Percentiles rank a stretch among this genome's conserved stretches.
Evolutionary conservation across 2,888 invertebrate genomes (phyloP).

Genomic region (Harpagoxenus sublaevis): DNA sequence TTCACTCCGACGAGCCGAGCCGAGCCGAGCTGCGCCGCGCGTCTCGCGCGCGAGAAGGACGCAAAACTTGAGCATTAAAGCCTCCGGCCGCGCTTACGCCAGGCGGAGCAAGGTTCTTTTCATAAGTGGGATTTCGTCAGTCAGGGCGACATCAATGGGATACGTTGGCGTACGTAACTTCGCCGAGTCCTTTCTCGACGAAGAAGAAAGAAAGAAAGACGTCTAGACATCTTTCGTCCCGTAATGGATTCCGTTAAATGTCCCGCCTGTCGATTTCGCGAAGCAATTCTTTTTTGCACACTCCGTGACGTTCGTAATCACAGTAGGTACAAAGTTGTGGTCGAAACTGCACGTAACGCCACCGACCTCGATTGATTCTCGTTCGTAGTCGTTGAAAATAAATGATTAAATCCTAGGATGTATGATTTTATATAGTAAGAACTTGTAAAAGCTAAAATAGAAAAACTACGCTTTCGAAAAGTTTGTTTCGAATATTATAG

Average conservation of each 20-base stretch:
- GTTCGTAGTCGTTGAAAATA: not conserved
- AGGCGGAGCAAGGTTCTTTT: constrained; percentile 50
- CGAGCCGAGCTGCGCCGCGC: constrained; percentile 54
- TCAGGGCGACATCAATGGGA: constrained; percentile 47
- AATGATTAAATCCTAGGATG: not conserved
- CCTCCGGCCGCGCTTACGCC: constrained; percentile 54
- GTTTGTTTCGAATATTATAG: not conserved
- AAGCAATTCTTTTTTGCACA: not conserved
- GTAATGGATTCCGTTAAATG: constrained; percentile 56
- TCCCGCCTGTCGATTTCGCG: constrained; percentile 44
- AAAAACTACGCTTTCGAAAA: not conserved
- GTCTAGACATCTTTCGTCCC: constrained; percentile 42
- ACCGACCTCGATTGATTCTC: not conserved
- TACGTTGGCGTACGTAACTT: constrained; percentile 53
- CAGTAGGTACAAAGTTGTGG: not conserved
- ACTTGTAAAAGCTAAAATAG: not conserved
- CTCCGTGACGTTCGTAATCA: constrained; percentile 1
- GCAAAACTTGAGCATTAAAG: constrained; percentile 69
- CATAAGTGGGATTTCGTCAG: constrained; percentile 50
- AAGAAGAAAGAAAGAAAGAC: constrained; percentile 60
- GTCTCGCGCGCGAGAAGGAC: constrained; percentile 67
- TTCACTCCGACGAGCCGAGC: constrained; percentile 35
- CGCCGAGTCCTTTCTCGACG: constrained; percentile 63
- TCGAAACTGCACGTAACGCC: constrained; percentile 12
- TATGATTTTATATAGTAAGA: not conserved